Evolutionary conservation across 2,113 vertebrate genomes (phyloP).

Genomic region (Mesoclemmys tuberculata): DNA sequence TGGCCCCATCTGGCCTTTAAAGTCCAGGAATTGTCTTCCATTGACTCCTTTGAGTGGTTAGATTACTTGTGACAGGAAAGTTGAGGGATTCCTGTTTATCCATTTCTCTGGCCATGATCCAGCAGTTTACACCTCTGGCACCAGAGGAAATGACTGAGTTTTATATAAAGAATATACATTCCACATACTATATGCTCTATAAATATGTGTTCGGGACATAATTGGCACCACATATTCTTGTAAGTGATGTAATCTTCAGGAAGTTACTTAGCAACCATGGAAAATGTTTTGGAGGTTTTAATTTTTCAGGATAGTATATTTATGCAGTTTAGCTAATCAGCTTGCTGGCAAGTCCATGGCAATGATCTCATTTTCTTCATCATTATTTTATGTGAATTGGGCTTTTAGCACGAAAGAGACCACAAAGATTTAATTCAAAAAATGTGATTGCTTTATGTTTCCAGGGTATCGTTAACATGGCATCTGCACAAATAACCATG

Average conservation of each 20-base stretch:
- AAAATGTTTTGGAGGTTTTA: slow-evolving; percentile 74
- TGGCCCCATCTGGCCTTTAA: neutral
- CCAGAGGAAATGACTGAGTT: neutral
- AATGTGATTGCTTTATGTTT: slow-evolving; percentile 72
- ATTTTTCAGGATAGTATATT: slow-evolving; percentile 58
- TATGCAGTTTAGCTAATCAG: slow-evolving; percentile 66
- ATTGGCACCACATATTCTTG: slow-evolving; percentile 25
- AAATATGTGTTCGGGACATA: slow-evolving; percentile 55
- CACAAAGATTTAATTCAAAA: slow-evolving; percentile 80
- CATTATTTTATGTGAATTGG: slow-evolving; percentile 78
- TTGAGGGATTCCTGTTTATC: neutral
- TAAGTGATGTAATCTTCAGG: slow-evolving; percentile 77
- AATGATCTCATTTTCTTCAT: slow-evolving; percentile 80
- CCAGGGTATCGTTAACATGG: slow-evolving; percentile 76
- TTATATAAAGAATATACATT: neutral
- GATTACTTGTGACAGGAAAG: rapidly evolving
- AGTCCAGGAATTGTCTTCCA: neutral
- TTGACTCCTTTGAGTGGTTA: neutral
- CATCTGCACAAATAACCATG: slow-evolving; percentile 76
- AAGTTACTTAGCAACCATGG: slow-evolving; percentile 80
- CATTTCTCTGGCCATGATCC: neutral
- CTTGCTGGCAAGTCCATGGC: slow-evolving; percentile 65
- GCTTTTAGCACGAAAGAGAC: slow-evolving; percentile 75
- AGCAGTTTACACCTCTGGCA: neutral
- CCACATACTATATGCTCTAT: neutral